Conservation (phyloP, 2,888 invertebrate genomes). For the Tribolium freemani region DNA sequence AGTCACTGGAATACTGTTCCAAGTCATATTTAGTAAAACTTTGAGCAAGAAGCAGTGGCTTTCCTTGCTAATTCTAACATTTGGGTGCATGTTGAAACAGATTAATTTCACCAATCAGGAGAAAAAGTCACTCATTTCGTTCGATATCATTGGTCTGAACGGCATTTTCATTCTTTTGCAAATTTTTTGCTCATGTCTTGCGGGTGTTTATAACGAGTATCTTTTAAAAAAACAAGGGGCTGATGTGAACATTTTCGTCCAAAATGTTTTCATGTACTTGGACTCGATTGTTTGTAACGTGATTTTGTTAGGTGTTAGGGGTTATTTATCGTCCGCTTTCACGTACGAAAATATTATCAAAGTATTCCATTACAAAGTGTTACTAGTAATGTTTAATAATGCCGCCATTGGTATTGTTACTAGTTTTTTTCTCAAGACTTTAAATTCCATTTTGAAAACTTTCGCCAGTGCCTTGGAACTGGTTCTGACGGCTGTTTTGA, state of each 20-base stretch:
- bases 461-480: conserved; percentile 95
- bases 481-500: conserved; percentile 89
- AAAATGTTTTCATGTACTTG: conserved; percentile 95
- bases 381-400: conserved; percentile 89
- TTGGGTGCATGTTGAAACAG: conserved; percentile 94
- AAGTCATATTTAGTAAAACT: conserved; percentile 90
- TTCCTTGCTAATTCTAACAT: conserved; percentile 86
- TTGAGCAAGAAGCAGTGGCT: conserved; percentile 89
- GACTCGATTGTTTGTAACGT: conserved; percentile 94
- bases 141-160: conserved; percentile 71
- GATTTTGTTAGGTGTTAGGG: conserved; percentile 78
- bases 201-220: conserved; percentile 97
- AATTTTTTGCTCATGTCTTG: conserved; percentile 92
- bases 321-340: conserved; percentile 76
- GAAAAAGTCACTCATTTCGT: conserved; percentile 59
- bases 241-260: conserved; percentile 89
- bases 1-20: conserved; percentile 91
- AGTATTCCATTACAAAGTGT: conserved; percentile 78
- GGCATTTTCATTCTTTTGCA: conserved; percentile 80
- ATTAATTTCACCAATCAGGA: conserved; percentile 69
- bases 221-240: conserved; percentile 88
- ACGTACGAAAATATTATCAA: conserved; percentile 71
- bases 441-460: conserved; percentile 95
- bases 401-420: conserved; percentile 94
- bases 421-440: conserved; percentile 91